Base-by-base conservation (phyloP, 2,797 vertebrate genomes). In the Philypnodon macrostomus region DNA sequence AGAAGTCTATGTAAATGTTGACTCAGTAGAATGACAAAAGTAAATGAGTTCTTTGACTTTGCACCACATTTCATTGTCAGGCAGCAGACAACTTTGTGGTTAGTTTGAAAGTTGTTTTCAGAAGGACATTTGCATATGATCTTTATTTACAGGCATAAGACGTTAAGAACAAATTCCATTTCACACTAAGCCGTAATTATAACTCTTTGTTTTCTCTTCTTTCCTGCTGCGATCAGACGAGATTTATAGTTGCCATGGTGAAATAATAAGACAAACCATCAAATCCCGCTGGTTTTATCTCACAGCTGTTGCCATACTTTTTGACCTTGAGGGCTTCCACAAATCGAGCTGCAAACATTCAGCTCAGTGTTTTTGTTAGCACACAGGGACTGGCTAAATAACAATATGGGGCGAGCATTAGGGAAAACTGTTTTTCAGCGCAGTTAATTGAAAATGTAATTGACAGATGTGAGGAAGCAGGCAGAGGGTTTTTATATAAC, bases 281-380 rank as follows among this genome's bases (percentile, higher is more conserved):
- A 66, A 71, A 71, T 70, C 65, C 68, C 67, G 48, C 56, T 59
- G 65, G 55, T 74, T 70, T 35, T 65, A 70, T 73, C 67, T 61
- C 70, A 50, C 75, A 83, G 76, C 73, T 79, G 70, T 69, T 76
- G 73, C 57, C 13, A 9, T 81, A 70, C 67, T 69, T 84, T 77
- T 73, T 79, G 64, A 88, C 83, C 82, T 81, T 82, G 70, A 83
- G 80, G 63, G 64, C 67, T 80, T 73, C 32, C 42, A 61, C 73
- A 66, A 83, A 79, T 79, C 58, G 61, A 76, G 60, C 47, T 63
- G 53, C 81, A 79, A 70, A 75, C 31, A 59, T 17, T 69, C 60
- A 61, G 37, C 24, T 29, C 47, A 39, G 40, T 59, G 37, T 53
- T 67, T 56, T 53, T 49, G 18, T 34, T 30, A 33, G 36, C 50